A percentile compares a stretch with the other conserved stretches of the same genome.
These are phyloP conservation scores for Meloe dianella DNA, from an alignment of 2,888 invertebrate genomes.

Conservation along the genomic window DNA sequence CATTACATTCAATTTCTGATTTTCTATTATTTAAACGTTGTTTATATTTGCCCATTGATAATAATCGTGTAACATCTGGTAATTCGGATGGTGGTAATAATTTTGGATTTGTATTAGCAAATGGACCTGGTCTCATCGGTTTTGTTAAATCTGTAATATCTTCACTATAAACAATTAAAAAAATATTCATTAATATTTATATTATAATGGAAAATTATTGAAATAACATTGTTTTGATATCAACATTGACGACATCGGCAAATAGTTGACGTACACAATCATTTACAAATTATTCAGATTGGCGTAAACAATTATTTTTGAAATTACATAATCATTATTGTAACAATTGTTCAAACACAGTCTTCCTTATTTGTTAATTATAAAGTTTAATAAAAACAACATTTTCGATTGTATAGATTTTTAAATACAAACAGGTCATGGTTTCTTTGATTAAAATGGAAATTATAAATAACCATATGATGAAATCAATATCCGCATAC, in stretches of 20 bases:
- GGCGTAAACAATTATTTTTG: not conserved
- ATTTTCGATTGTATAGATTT: no score
- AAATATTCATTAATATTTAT: no score
- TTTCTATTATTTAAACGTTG: conserved; percentile 5
- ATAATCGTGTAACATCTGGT: conserved; percentile 24
- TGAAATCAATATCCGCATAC: not conserved
- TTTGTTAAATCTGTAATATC: conserved; percentile 30
- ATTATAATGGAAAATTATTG: not conserved
- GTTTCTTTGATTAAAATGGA: not conserved
- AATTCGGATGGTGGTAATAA: conserved; percentile 19
- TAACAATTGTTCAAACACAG: not conserved
- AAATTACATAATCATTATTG: not conserved
- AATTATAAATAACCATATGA: not conserved
- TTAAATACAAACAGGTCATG: not conserved
- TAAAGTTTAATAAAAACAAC: not conserved
- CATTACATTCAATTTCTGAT: conserved; percentile 11
- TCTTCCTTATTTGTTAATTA: not conserved
- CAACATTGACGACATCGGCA: not conserved
- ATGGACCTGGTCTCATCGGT: conserved; percentile 32
- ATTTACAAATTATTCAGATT: not conserved
- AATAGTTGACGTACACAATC: not conserved
- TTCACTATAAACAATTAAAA: no score
- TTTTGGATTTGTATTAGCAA: conserved; percentile 27
- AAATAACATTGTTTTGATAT: not conserved
- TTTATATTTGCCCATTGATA: conserved; percentile 29